A percentile compares a stretch with the other conserved stretches of the same genome.
phyloP scores from a whole-genome alignment of 2,113 vertebrate genomes.

The Sebastes fasciatus region DNA sequence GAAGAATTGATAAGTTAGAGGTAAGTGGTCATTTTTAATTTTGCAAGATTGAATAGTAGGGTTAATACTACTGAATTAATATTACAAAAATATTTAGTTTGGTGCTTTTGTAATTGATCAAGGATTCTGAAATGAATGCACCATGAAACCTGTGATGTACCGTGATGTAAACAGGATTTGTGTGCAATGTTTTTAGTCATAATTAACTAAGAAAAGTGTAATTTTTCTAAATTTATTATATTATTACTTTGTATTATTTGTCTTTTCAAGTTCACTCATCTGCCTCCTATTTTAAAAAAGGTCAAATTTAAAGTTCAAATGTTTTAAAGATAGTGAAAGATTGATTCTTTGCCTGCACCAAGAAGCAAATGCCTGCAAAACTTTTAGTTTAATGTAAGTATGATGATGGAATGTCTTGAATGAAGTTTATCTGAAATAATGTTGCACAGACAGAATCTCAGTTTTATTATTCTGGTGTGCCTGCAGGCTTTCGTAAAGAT shows the following conservation, averaged over 20 bases:
- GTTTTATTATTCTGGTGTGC: neutral
- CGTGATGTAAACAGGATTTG: neutral
- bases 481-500: constrained; percentile 91
- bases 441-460: neutral
- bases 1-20: constrained; percentile 93
- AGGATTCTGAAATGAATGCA: constrained; percentile 6
- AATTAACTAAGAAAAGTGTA: neutral
- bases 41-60: neutral
- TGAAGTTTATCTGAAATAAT: neutral
- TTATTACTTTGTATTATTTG: no score
- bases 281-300: no score
- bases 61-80: neutral
- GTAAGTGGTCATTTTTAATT: constrained; percentile 71
- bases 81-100: neutral
- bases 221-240: no score
- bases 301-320: neutral
- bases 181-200: constrained; percentile 18
- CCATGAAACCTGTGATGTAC: neutral
- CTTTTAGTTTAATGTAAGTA: neutral
- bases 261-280: no score
- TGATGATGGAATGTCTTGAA: neutral
- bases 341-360: neutral
- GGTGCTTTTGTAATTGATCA: neutral
- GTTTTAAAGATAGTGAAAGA: neutral
- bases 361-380: neutral